phyloP scores from a whole-genome alignment of 35 echinoderm and acorn worm genomes.

The Eucidaris tribuloides region DNA sequence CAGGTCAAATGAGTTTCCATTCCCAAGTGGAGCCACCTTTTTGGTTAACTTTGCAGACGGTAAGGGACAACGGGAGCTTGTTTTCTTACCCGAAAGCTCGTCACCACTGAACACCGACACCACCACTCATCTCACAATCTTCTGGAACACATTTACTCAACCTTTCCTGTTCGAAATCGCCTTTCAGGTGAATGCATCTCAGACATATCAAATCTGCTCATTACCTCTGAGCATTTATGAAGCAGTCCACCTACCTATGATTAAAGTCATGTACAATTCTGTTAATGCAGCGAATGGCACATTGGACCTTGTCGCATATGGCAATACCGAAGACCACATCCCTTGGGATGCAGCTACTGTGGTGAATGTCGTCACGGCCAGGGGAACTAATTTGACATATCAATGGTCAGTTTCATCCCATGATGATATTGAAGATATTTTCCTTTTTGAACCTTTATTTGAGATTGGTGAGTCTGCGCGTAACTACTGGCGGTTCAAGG shows the following conservation, averaged over 20 bases:
- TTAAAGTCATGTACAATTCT: background rate
- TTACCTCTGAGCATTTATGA: background rate
- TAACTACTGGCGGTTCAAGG: background rate
- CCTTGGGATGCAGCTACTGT: background rate
- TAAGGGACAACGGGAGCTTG: background rate
- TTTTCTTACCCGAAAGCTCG: background rate
- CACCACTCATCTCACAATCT: background rate
- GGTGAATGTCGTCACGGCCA: background rate
- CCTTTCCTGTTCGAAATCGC: background rate
- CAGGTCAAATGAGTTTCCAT: background rate
- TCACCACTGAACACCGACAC: background rate
- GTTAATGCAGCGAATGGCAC: background rate
- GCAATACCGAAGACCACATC: background rate
- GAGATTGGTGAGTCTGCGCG: background rate
- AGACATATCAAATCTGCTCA: background rate
- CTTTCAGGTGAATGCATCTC: background rate
- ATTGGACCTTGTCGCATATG: background rate
- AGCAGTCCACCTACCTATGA: background rate
- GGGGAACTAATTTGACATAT: background rate
- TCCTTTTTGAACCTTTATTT: background rate
- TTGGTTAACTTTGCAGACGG: conserved; percentile 5
- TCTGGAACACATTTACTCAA: background rate
- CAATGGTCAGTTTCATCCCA: conserved; percentile 12
- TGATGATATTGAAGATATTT: background rate
- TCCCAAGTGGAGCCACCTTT: background rate